Evolutionary conservation across 2,113 vertebrate species (phyloP).

Genomic region (Passer montanus): DNA sequence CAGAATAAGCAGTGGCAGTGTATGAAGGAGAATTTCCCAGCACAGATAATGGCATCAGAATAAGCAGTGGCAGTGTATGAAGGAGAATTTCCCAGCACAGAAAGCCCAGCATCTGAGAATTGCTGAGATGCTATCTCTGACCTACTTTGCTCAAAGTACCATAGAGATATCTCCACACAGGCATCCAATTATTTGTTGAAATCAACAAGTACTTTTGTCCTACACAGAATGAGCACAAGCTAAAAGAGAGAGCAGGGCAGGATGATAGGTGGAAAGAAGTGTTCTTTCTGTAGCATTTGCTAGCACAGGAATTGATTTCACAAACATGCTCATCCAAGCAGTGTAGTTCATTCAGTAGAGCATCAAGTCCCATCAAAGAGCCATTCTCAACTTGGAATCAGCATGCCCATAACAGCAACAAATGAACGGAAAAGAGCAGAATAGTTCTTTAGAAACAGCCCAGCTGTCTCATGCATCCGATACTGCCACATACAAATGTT

Average conservation of each 20-base stretch:
- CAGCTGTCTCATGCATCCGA: slow-evolving; percentile 49
- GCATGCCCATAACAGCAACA: slow-evolving; percentile 33
- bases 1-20: not conserved
- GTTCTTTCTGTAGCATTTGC: slow-evolving; percentile 40
- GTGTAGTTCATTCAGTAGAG: slow-evolving; percentile 41
- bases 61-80: not conserved
- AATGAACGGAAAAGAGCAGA: slow-evolving; percentile 65
- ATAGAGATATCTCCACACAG: slow-evolving; percentile 4
- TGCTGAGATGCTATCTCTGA: slow-evolving; percentile 39
- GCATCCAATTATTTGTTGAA: slow-evolving; percentile 43
- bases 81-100: not conserved
- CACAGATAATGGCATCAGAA: not conserved
- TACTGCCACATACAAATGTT: slow-evolving; percentile 49
- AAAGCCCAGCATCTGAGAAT: slow-evolving; percentile 6
- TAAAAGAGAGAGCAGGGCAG: not conserved
- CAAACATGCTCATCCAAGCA: slow-evolving; percentile 31
- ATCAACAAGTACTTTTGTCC: slow-evolving; percentile 57
- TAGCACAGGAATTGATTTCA: slow-evolving; percentile 56
- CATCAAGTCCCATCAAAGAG: slow-evolving; percentile 48
- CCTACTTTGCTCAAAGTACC: slow-evolving; percentile 51
- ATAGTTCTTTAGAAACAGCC: slow-evolving; percentile 55
- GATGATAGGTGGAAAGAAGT: slow-evolving; percentile 48
- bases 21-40: slow-evolving; percentile 21
- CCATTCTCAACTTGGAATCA: slow-evolving; percentile 51
- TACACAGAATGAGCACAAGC: not conserved